These are phyloP conservation scores for Mastomys coucha DNA, from an alignment of 2,113 vertebrate genomes.

Conservation along the genomic window DNA sequence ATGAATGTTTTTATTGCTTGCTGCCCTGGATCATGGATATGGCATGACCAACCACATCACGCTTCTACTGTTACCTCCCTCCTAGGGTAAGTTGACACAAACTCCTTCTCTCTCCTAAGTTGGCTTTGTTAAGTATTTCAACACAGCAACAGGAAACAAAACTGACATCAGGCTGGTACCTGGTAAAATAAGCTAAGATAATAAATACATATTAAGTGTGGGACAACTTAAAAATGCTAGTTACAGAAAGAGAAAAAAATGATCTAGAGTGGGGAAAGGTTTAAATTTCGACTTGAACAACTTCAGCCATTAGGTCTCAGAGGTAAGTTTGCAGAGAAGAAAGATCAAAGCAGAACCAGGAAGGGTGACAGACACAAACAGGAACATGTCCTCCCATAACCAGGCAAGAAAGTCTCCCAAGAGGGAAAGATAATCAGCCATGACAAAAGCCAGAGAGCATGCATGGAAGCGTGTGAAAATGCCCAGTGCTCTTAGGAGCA, in stretches of 20 bases:
- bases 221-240: background rate
- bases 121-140: background rate
- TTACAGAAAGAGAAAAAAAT: background rate
- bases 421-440: background rate
- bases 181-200: background rate
- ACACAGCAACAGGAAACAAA: background rate
- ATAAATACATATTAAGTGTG: background rate
- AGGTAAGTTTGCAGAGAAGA: background rate
- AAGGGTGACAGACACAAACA: background rate
- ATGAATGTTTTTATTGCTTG: background rate
- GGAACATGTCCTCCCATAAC: background rate
- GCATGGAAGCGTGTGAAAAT: background rate
- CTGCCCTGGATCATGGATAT: too few species aligned
- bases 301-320: background rate
- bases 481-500: background rate
- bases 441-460: fast-evolving
- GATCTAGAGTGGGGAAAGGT: background rate
- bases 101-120: background rate
- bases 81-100: background rate
- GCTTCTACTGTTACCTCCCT: too few species aligned
- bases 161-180: background rate
- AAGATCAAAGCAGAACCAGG: background rate
- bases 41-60: too few species aligned
- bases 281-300: background rate
- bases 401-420: background rate